Conservation (phyloP, 2,888 invertebrate species). For the Lomographa bimaculata region DNA sequence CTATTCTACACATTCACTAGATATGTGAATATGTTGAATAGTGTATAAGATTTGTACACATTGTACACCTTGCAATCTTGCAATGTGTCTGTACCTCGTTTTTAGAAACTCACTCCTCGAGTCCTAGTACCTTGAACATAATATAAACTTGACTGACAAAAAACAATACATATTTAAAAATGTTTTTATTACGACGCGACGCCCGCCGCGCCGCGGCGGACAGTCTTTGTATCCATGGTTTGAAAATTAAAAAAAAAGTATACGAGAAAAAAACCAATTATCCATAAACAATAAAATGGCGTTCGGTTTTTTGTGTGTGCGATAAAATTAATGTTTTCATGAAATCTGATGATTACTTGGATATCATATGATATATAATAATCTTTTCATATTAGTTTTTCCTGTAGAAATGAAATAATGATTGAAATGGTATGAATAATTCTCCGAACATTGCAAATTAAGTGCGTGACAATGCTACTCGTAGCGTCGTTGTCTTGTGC, state of each 20-base stretch:
- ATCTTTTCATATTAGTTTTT: conserved; percentile 34
- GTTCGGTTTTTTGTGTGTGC: conserved; percentile 82
- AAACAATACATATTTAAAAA: no score
- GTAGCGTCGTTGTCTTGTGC: conserved; percentile 76
- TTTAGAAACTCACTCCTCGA: no score
- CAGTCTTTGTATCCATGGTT: no score
- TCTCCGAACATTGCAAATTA: conserved; percentile 45
- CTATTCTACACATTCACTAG: no score
- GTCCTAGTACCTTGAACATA: no score
- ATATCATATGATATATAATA: conserved; percentile 37
- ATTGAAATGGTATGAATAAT: conserved; percentile 38
- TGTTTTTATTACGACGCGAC: no score
- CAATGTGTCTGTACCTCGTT: no score
- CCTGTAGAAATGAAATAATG: conserved; percentile 41
- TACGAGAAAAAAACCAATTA: conserved; percentile 47
- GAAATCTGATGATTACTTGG: conserved; percentile 47
- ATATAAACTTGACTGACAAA: no score
- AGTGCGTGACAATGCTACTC: conserved; percentile 68
- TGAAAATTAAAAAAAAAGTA: no score
- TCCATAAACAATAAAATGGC: conserved; percentile 84
- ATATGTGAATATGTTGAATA: no score
- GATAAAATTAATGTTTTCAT: conserved; percentile 77
- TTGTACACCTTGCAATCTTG: conserved; percentile 19
- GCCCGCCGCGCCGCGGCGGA: no score
- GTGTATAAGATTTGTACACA: background rate